A percentile compares a stretch with the other conserved stretches of the same genome.
These are phyloP conservation scores for Agonopterix heracliana DNA, from an alignment of 2,888 invertebrate genomes.

Conservation along the genomic window DNA sequence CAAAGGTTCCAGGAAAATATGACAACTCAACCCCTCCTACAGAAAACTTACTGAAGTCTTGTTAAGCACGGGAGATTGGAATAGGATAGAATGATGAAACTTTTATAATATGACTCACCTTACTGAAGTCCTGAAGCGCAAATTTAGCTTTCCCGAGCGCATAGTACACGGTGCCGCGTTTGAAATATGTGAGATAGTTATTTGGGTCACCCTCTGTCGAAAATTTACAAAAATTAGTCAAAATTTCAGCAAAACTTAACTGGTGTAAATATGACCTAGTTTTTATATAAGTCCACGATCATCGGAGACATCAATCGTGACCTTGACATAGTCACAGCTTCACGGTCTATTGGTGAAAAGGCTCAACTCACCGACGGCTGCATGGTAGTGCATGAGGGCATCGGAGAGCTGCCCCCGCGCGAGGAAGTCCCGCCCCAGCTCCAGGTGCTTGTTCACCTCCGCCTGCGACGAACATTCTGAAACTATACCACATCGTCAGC, in stretches of 20 bases:
- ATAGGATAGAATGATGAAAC: no score
- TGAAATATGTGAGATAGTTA: slow-evolving; percentile 97
- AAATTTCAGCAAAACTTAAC: not conserved
- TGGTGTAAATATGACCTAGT: no score
- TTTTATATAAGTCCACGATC: not conserved
- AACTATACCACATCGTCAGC: slow-evolving; percentile 63
- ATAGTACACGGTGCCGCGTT: slow-evolving; percentile 96
- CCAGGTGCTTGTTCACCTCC: slow-evolving; percentile 95
- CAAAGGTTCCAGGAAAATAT: no score
- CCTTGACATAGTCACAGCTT: not conserved
- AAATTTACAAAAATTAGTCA: not conserved
- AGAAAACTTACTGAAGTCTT: no score
- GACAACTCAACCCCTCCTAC: no score
- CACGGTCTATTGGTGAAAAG: not conserved
- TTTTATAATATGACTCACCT: slow-evolving; percentile 38
- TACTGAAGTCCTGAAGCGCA: slow-evolving; percentile 94
- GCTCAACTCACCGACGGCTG: slow-evolving; percentile 91
- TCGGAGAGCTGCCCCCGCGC: slow-evolving; percentile 95
- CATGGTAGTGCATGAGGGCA: slow-evolving; percentile 97
- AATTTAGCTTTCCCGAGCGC: slow-evolving; percentile 97
- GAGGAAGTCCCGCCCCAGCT: slow-evolving; percentile 93
- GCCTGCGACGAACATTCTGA: slow-evolving; percentile 81
- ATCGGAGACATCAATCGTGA: slow-evolving; percentile 5
- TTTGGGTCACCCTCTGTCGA: slow-evolving; percentile 93
- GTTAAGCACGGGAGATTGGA: no score